Percentiles rank a stretch among this genome's conserved stretches.
phyloP scores from a whole-genome alignment of 1,140 invertebrate species.

The Anoplophora glabripennis region DNA sequence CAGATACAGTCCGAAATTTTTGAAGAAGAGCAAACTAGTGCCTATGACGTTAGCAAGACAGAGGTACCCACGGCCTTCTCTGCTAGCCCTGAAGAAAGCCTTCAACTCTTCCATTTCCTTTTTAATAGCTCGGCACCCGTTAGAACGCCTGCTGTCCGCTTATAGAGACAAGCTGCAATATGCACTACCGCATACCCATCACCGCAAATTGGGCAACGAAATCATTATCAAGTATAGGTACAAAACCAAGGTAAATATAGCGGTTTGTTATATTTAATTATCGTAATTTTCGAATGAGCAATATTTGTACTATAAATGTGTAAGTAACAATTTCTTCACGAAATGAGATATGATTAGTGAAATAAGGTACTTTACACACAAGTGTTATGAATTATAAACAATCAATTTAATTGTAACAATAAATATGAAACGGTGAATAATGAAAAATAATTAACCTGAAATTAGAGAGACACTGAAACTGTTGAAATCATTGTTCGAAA shows the following conservation, averaged over 20 bases:
- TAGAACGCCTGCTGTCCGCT: constrained; percentile 83
- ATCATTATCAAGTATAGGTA: constrained; percentile 71
- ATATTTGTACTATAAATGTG: too few relatives aligned
- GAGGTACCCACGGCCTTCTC: constrained; percentile 71
- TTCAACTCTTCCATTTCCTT: constrained; percentile 70
- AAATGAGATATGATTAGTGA: too few relatives aligned
- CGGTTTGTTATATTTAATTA: not conserved
- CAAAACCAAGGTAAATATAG: constrained; percentile 36
- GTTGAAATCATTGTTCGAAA: too few relatives aligned
- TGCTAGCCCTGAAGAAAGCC: constrained; percentile 62
- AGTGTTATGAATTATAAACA: too few relatives aligned
- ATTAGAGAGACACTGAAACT: too few relatives aligned
- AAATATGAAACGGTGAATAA: too few relatives aligned
- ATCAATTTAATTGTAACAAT: too few relatives aligned
- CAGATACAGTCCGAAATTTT: constrained; percentile 68
- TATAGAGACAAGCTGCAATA: constrained; percentile 87
- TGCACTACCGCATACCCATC: constrained; percentile 74
- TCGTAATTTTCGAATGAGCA: too few relatives aligned
- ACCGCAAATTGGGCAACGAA: constrained; percentile 72
- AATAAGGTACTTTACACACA: too few relatives aligned
- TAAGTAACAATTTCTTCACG: too few relatives aligned
- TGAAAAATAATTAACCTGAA: too few relatives aligned
- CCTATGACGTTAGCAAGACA: constrained; percentile 72
- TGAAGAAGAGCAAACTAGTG: constrained; percentile 72
- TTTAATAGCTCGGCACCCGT: constrained; percentile 84